phyloP scores from a whole-genome alignment of 2,888 invertebrate genomes.

The Drosophila bunnanda region DNA sequence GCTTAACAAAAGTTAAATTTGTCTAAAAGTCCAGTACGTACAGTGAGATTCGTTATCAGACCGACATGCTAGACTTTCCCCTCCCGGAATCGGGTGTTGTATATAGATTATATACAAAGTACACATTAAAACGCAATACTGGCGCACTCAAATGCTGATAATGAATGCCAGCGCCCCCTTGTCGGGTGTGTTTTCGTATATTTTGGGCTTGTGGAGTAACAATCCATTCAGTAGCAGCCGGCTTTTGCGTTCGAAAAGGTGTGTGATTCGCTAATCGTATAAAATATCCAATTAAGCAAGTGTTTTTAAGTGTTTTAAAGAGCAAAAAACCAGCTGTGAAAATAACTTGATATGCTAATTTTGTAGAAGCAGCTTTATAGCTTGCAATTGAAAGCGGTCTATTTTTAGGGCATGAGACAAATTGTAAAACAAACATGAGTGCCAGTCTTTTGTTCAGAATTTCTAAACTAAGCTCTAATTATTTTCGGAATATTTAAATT shows the following conservation, averaged over 20 bases:
- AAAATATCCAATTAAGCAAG: background rate
- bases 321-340: constrained; percentile 12
- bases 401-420: background rate
- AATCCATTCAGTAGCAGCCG: constrained; percentile 54
- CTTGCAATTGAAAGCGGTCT: background rate
- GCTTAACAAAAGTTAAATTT: constrained; percentile 2
- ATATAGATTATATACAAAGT: constrained; percentile 13
- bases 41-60: constrained; percentile 33
- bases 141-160: constrained; percentile 40
- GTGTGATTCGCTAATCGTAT: constrained; percentile 38
- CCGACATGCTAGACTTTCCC: constrained; percentile 32
- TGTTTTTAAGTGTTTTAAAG: constrained; percentile 29
- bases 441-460: background rate
- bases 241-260: constrained; percentile 58
- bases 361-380: background rate
- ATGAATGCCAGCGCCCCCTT: constrained; percentile 27
- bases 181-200: constrained; percentile 13
- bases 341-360: constrained; percentile 24
- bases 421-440: background rate
- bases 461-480: background rate
- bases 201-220: constrained; percentile 23
- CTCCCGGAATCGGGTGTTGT: constrained; percentile 9
- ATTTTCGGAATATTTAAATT: background rate
- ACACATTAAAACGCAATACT: constrained; percentile 12
- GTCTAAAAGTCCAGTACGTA: constrained; percentile 29